A percentile compares a stretch with the other conserved stretches of the same genome.
phyloP scores from a whole-genome alignment of 2,797 vertebrate species.

The Lithobates sylvaticus region DNA sequence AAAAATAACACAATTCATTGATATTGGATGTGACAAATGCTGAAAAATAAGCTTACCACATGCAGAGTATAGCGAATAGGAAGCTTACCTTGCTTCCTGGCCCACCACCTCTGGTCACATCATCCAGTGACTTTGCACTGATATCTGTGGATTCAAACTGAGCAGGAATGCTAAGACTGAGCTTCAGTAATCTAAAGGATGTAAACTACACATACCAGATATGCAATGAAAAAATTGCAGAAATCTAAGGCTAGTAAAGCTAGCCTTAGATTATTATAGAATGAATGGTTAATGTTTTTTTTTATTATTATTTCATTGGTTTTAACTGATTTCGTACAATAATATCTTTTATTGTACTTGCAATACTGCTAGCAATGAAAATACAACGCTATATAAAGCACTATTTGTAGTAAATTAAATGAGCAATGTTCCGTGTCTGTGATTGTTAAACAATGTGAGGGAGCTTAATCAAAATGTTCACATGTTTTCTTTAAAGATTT shows the following conservation, averaged over 20 bases:
- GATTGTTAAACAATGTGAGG: neutral
- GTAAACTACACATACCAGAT: neutral
- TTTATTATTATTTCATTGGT: neutral
- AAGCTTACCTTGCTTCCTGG: neutral
- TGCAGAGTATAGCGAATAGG: neutral
- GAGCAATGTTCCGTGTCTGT: neutral
- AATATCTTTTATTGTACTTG: neutral
- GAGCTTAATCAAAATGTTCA: neutral
- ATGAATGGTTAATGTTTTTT: neutral
- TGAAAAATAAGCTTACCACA: neutral
- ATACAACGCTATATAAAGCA: neutral
- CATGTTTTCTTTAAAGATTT: neutral
- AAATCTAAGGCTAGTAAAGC: neutral
- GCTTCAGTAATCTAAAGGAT: neutral
- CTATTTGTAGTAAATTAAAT: neutral
- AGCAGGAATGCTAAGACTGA: neutral
- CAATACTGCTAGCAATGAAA: neutral
- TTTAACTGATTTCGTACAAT: neutral
- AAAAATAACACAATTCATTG: no score
- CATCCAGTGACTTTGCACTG: neutral
- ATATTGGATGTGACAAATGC: neutral
- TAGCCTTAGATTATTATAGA: neutral
- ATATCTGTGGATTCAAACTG: neutral
- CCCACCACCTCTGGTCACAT: neutral
- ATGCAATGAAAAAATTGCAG: neutral